Base-by-base conservation (phyloP, 2,888 invertebrate genomes). In the Drosophila pseudotakahashii region DNA sequence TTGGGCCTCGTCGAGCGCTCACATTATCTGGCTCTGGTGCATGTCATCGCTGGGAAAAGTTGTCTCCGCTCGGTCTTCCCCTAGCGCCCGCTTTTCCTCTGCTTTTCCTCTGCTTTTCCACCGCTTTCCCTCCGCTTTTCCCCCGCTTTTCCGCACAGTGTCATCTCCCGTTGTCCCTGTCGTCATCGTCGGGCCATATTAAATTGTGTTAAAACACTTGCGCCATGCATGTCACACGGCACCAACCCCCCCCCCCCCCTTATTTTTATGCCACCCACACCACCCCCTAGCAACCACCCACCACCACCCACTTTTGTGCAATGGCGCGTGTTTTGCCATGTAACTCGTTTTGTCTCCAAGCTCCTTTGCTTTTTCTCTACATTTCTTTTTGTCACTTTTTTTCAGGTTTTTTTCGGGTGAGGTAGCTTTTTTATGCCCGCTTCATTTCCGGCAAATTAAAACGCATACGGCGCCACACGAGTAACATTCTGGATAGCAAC, bases 401-500 rank as follows among this genome's bases (percentile, higher is more conserved):
- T 32, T 45, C 26, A 5, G 26, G 26, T 26, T 36, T 39, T 58
- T 57, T 62, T 47, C 7, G 41, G 45, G 53, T 14, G 16, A 67
- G 47, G 50, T 39, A 14, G 55, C 73, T 55, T 45, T 69, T 32
- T 54, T 64, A 61, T 53, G 59, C 60, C 58, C 44, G 61, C 66
- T 78, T 74, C 69, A 77, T 78, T 82, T 78, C 79, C 80, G 61
- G 60, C 70, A 82, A 74, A 82, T 82, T 82, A 77, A 82, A 79
- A 78, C 67, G 61, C 59, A 76, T 75, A 58, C 70, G 70, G 67
- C 16, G 47, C 48, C 58, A 70, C 11, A 19, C 41, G 44, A 48
- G 48, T 19, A 32, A 39, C 45, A 47, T 34, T 53, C 30, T 45
- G 66, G 13, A 14, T 19, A n/a, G 14, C n/a, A 2, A 26, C n/a